Conservation (phyloP, 2,888 invertebrate species). For the Agrochola lychnidis region DNA sequence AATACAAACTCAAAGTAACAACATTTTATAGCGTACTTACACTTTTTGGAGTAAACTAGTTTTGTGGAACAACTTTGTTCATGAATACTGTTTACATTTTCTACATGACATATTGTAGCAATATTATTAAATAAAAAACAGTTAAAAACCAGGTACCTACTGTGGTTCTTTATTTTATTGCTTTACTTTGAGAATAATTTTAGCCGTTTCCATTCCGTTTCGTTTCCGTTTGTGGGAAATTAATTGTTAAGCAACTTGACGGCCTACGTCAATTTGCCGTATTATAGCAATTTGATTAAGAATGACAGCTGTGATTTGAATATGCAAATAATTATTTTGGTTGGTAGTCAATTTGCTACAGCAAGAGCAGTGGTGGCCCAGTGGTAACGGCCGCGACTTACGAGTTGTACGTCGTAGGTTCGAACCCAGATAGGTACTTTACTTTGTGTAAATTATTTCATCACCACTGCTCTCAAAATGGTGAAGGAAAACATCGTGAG, state of each 20-base stretch:
- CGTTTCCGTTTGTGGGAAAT: neutral
- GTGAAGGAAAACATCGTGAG: too few relatives aligned
- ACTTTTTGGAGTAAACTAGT: conserved; percentile 50
- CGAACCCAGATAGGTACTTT: too few relatives aligned
- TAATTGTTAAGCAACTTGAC: neutral
- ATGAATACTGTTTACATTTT: conserved; percentile 44
- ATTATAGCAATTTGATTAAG: neutral
- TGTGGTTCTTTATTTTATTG: conserved; percentile 3
- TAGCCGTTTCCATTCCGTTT: neutral
- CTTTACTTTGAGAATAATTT: neutral
- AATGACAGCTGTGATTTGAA: neutral
- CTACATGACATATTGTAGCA: conserved; percentile 16
- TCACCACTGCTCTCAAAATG: too few relatives aligned
- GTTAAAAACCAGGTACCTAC: conserved; percentile 6
- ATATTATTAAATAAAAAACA: conserved; percentile 42
- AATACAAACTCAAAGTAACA: conserved; percentile 39
- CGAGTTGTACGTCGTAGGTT: too few relatives aligned
- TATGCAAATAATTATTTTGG: neutral
- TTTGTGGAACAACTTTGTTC: conserved; percentile 47
- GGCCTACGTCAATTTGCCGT: neutral
- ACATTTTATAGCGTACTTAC: conserved; percentile 50
- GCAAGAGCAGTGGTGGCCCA: too few relatives aligned
- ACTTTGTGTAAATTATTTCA: too few relatives aligned
- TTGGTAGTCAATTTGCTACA: neutral
- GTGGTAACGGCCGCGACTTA: too few relatives aligned